Evolutionary conservation across 1,140 invertebrate genomes (phyloP), one percentile per base, ranked within the genome.

Genomic region (Brachionus angularis): DNA sequence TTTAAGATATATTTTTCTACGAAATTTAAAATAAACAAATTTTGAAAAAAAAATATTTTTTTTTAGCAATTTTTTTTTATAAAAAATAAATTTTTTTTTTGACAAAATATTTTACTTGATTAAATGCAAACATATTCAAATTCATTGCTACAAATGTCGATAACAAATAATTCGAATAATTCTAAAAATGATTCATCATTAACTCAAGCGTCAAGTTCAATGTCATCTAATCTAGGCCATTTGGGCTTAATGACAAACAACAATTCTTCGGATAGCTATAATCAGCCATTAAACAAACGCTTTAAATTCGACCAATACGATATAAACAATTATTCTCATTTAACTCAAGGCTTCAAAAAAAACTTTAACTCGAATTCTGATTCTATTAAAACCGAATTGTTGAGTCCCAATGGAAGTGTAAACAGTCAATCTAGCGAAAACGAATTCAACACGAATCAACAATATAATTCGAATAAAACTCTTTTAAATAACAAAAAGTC

Each of bases 301-400:
- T 58, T 58, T 23, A 58, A 58, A 33, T 58, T 39, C 53, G 53
- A 58, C 10, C 53, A 58, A 36, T 58, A 58, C 53, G 53, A 58
- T 12, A n/a, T 12, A 25, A 50, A 25, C 27, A 2, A 23, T 31
- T 29, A 53, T 25, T n/a, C n/a, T n/a, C n/a, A n/a, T n/a, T n/a
- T n/a, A n/a, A n/a, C n/a, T n/a, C n/a, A n/a, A n/a, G n/a, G n/a
- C n/a, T 58, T 39, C 33, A 58, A 58, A 27, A 58, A 58, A 39
- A 36, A 16, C 33, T 58, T 23, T 21, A 23, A n/a, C n/a, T n/a
- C n/a, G n/a, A n/a, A n/a, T n/a, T n/a, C 16, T 8, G 53, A 58
- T 23, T 39, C 36, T 23, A 34, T 58, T 25, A 58, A 58, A 23
- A 58, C n/a, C 10, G 53, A 58, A 23, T 10, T 58, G 53, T 39